phyloP scores from a whole-genome alignment of 2,888 invertebrate genomes.

The Cosmia trapezina region DNA sequence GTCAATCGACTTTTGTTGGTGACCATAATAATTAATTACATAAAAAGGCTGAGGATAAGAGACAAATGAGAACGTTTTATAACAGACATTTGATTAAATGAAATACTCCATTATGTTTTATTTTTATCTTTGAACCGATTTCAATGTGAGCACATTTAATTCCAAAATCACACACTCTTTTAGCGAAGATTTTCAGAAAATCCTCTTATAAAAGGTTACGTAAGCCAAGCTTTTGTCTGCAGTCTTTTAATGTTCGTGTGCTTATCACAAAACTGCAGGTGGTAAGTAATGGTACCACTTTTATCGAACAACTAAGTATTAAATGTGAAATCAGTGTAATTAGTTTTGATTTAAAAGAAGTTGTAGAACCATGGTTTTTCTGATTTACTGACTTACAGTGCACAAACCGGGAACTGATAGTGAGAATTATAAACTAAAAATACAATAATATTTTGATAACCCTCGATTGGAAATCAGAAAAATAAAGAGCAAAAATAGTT shows the following conservation, averaged over 20 bases:
- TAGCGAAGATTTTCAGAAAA: constrained; percentile 27
- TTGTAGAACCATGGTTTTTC: background rate
- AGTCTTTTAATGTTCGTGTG: constrained; percentile 31
- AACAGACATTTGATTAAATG: background rate
- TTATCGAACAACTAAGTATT: constrained; percentile 30
- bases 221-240: constrained; percentile 32
- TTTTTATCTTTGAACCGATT: background rate
- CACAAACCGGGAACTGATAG: background rate
- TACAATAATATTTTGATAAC: background rate
- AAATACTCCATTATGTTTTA: background rate
- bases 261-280: constrained; percentile 49
- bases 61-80: background rate
- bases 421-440: background rate
- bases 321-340: background rate
- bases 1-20: background rate
- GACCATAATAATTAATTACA: background rate
- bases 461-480: background rate
- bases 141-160: background rate
- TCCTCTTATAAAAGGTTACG: constrained; percentile 33
- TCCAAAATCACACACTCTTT: constrained; percentile 25
- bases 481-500: background rate
- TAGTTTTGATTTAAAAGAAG: background rate
- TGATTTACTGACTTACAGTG: background rate
- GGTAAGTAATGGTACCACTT: constrained; percentile 19
- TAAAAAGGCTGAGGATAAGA: background rate